These are phyloP conservation scores for Macropus fuliginosus DNA, from an alignment of 2,797 vertebrate species.

Conservation along the genomic window DNA sequence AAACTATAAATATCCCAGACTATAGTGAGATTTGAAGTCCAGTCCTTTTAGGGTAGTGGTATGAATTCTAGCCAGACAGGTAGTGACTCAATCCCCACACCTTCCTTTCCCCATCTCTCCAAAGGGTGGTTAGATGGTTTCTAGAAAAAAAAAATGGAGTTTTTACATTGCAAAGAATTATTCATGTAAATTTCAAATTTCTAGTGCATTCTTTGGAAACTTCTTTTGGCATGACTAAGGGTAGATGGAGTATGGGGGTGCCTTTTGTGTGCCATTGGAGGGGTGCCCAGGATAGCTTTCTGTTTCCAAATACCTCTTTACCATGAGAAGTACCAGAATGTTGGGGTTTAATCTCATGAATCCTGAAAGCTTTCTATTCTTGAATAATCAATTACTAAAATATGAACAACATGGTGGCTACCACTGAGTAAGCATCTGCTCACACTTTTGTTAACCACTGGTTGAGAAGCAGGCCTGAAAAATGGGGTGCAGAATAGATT, in stretches of 20 bases:
- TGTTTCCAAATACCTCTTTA: not conserved
- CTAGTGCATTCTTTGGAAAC: not conserved
- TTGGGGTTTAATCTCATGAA: not conserved
- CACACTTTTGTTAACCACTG: not conserved
- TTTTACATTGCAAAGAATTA: not conserved
- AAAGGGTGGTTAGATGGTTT: not conserved
- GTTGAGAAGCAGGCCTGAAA: not conserved
- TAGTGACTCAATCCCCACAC: not conserved
- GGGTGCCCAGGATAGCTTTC: not conserved
- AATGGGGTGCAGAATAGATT: not conserved
- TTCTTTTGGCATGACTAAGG: not conserved
- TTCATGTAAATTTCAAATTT: not conserved
- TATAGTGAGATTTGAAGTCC: not conserved
- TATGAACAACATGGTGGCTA: not conserved
- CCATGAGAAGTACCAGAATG: not conserved
- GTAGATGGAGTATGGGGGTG: not conserved
- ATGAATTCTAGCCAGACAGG: not conserved
- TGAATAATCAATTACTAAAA: not conserved
- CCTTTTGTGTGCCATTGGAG: not conserved
- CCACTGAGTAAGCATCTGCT: not conserved
- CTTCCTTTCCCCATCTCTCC: accelerated
- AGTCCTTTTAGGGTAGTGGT: not conserved
- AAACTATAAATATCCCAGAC: not conserved
- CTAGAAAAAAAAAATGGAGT: accelerated
- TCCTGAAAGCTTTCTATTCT: not conserved